Evolutionary conservation across 2,888 invertebrate species (phyloP).

Genomic region (Poecilus cupreus): DNA sequence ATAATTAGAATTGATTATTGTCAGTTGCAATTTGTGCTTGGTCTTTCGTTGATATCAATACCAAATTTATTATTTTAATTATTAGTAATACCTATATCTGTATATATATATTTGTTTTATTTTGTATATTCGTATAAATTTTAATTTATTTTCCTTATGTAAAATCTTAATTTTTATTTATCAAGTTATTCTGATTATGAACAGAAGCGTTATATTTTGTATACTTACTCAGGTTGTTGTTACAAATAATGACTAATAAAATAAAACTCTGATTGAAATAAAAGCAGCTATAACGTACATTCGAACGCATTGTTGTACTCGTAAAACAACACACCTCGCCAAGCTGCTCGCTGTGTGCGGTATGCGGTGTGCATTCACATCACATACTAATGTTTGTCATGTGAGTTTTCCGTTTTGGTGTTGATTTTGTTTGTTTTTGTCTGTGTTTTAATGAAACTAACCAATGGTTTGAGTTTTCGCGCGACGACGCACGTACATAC

Average conservation of each 20-base stretch:
- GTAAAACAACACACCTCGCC: constrained; percentile 15
- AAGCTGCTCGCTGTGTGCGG: constrained; percentile 34
- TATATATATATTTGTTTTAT: constrained; percentile 53
- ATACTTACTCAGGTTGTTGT: constrained; percentile 58
- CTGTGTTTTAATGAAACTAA: constrained; percentile 39
- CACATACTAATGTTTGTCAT: constrained; percentile 45
- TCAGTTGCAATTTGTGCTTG: constrained; percentile 36
- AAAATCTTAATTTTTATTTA: constrained; percentile 52
- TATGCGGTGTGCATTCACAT: constrained; percentile 33
- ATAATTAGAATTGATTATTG: neutral
- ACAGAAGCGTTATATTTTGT: constrained; percentile 57
- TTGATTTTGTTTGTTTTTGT: constrained; percentile 50
- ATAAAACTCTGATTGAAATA: constrained; percentile 42
- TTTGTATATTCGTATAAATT: constrained; percentile 56
- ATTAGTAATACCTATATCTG: constrained; percentile 42
- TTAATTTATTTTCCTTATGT: constrained; percentile 52
- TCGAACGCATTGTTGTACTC: constrained; percentile 40
- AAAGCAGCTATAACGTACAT: constrained; percentile 53
- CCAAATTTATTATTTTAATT: constrained; percentile 55
- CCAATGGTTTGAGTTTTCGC: constrained; percentile 17
- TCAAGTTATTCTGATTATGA: constrained; percentile 48
- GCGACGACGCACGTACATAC: constrained; percentile 43
- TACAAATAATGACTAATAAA: constrained; percentile 54
- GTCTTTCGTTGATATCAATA: constrained; percentile 51
- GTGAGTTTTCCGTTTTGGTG: constrained; percentile 46